Evolutionary conservation across 2,797 vertebrate species (phyloP).

Genomic region (Odontamblyopus lacepedii): DNA sequence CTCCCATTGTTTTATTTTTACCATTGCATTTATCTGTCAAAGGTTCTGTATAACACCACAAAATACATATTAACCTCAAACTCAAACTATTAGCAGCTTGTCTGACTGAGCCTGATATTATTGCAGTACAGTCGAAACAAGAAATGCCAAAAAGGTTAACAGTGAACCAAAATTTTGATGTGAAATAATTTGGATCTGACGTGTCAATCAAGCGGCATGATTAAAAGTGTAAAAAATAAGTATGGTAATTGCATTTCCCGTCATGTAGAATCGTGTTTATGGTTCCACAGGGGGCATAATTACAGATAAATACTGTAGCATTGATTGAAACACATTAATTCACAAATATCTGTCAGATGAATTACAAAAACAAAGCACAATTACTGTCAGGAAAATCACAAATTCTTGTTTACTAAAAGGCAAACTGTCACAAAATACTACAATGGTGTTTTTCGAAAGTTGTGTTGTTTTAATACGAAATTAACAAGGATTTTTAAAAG

Average conservation of each 20-base stretch:
- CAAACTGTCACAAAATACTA: neutral
- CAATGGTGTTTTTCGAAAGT: neutral
- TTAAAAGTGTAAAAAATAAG: slow-evolving; percentile 11
- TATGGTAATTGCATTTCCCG: slow-evolving; percentile 7
- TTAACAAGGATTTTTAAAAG: neutral
- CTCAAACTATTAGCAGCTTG: neutral
- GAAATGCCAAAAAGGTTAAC: slow-evolving; percentile 3
- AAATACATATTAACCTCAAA: slow-evolving; percentile 11
- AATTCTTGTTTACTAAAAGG: slow-evolving; percentile 3
- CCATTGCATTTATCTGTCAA: slow-evolving; percentile 8
- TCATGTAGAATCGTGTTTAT: slow-evolving; percentile 3
- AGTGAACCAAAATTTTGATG: neutral
- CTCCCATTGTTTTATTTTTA: slow-evolving; percentile 14
- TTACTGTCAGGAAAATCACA: slow-evolving; percentile 7
- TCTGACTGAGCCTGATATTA: neutral
- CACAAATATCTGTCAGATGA: slow-evolving; percentile 6
- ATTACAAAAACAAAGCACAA: slow-evolving; percentile 18
- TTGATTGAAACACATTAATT: slow-evolving; percentile 25
- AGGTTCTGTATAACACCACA: slow-evolving; percentile 9
- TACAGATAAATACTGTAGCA: slow-evolving; percentile 15
- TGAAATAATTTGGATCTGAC: slow-evolving; percentile 9
- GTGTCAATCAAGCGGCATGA: slow-evolving; percentile 8
- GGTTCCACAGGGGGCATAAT: slow-evolving; percentile 8
- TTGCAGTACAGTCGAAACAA: neutral
- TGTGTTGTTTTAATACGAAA: neutral